phyloP scores from a whole-genome alignment of 1,140 invertebrate species.

The Coelopa frigida region DNA sequence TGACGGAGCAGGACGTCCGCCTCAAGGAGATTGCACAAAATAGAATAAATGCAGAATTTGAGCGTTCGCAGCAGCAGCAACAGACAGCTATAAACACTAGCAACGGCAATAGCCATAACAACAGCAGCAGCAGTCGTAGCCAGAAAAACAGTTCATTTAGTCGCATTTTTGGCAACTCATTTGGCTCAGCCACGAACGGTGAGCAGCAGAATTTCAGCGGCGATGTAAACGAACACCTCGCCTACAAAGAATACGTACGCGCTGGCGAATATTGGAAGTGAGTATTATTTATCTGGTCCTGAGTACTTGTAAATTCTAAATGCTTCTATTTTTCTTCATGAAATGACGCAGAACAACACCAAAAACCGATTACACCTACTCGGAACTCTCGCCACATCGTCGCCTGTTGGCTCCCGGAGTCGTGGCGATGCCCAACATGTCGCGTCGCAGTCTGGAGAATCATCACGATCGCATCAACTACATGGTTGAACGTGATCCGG shows the following conservation, averaged over 20 bases:
- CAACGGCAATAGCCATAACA: not conserved
- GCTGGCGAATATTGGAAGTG: conserved; percentile 63
- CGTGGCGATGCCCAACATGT: conserved; percentile 76
- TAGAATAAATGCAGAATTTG: conserved; percentile 28
- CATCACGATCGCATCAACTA: conserved; percentile 35
- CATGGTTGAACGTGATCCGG: conserved; percentile 34
- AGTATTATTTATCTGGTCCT: conserved; percentile 30
- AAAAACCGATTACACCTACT: conserved; percentile 78
- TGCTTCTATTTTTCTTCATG: not conserved
- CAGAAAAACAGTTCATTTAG: conserved; percentile 12
- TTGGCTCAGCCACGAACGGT: conserved; percentile 20
- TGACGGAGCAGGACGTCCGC: not conserved
- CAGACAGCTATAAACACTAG: not conserved
- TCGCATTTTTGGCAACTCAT: conserved; percentile 7
- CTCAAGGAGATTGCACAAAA: conserved; percentile 23
- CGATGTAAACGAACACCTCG: conserved; percentile 44
- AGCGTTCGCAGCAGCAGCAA: conserved; percentile 10
- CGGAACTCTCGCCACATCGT: conserved; percentile 62
- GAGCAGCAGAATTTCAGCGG: no score
- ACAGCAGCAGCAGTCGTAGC: conserved; percentile 10
- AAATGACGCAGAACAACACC: conserved; percentile 56
- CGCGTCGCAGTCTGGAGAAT: conserved; percentile 52
- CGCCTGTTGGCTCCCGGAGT: conserved; percentile 68
- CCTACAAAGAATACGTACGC: conserved; percentile 54
- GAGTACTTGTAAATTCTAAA: conserved; percentile 1